phyloP scores from a whole-genome alignment of 2,888 invertebrate genomes.

The Eupithecia tripunctaria region DNA sequence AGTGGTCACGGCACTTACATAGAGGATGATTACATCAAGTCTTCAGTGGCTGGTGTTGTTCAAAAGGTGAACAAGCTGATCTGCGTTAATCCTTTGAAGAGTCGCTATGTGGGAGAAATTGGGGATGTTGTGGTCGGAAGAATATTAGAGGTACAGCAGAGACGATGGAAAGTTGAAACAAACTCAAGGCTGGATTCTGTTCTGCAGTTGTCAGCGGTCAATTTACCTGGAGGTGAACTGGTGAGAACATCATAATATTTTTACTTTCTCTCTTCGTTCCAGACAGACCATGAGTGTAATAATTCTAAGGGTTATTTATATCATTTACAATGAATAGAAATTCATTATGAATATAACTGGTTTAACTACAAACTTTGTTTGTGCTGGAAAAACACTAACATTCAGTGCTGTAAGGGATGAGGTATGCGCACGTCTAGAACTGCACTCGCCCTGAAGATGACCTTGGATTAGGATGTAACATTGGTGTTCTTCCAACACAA shows the following conservation, averaged over 20 bases:
- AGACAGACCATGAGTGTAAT: not conserved
- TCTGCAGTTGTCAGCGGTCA: conserved; percentile 95
- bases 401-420: too few relatives aligned
- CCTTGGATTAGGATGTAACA: too few relatives aligned
- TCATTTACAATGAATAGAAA: too few relatives aligned
- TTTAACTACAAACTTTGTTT: too few relatives aligned
- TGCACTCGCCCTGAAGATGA: too few relatives aligned
- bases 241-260: conserved; percentile 72
- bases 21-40: conserved; percentile 91
- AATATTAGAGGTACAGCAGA: conserved; percentile 96
- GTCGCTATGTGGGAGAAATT: conserved; percentile 95
- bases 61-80: conserved; percentile 98
- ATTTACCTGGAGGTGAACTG: conserved; percentile 98
- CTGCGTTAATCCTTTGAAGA: conserved; percentile 95
- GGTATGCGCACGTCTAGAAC: too few relatives aligned
- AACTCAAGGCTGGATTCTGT: conserved; percentile 95
- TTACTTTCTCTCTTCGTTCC: not conserved
- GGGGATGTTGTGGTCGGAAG: conserved; percentile 98
- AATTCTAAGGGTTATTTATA: not conserved
- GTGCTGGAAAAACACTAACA: too few relatives aligned
- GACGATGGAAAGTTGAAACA: conserved; percentile 97
- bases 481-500: too few relatives aligned
- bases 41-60: conserved; percentile 97
- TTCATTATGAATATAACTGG: too few relatives aligned
- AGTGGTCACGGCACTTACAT: conserved; percentile 99